Evolutionary conservation across 2,797 vertebrate genomes (phyloP), one percentile per base, ranked within the genome.

Genomic region (Spinus olivaceus): DNA sequence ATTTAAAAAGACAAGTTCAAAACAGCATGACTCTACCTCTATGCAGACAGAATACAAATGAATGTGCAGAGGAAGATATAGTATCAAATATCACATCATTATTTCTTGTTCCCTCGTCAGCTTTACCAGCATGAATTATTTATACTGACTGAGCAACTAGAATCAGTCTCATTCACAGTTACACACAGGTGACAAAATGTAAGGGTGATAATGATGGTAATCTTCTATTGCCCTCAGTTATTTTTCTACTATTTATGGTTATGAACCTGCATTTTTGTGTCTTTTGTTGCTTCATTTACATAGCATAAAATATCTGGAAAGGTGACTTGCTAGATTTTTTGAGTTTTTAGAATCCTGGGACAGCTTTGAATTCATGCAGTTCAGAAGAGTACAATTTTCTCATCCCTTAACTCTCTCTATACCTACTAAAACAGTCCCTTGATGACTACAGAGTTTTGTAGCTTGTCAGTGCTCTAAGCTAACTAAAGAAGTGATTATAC

Each of bases 61-160:
- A 95, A 90, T 42, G 77, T 91, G 47, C 65, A 50, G n/a, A 86
- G 39, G 72, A 81, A 91, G 39, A 39, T 72, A 63, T n/a, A 79
- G 47, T 72, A 94, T 71, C 69, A 94, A 91, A 84, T 56, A 63
- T 41, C 47, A 63, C 51, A 82, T 80, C 20, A 70, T 93, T 92
- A 87, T 74, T 50, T 84, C 66, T 79, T 95, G 76, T 88, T 95
- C 85, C 53, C 54, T 88, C 92, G 82, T 91, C 89, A 88, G 60
- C 60, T 92, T 92, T 94, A 61, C 67, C 63, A 92, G 32, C 59
- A 96, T 94, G 87, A 94, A 94, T 96, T 91, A 96, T 94, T 94
- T 91, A 96, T 91, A 51, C 89, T 77, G 70, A 32, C 70, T 90
- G 70, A 92, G 61, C 54, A 61, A 50, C 56, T 81, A 66, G 53